Percentiles rank a stretch among this genome's conserved stretches.
Conservation (phyloP, 2,797 vertebrate genomes). For the Chlorospingus flavigularis region DNA sequence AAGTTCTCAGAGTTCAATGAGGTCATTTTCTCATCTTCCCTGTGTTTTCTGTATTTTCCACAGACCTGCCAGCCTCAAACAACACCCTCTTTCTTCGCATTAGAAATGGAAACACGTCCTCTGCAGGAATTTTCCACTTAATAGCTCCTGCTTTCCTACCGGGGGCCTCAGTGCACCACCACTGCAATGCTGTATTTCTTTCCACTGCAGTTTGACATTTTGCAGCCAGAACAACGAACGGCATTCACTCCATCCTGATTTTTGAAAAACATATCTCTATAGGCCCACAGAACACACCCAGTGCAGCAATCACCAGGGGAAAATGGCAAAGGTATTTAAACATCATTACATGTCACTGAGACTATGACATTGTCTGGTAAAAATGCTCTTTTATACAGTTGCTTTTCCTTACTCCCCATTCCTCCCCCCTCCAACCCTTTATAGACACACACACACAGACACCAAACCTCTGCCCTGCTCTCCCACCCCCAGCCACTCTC, state of each 20-base stretch:
- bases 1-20: constrained; percentile 75
- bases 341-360: constrained; percentile 17
- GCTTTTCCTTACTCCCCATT: neutral
- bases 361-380: constrained; percentile 1
- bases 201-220: constrained; percentile 79
- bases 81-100: constrained; percentile 82
- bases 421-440: neutral
- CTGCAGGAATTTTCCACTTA: constrained; percentile 85
- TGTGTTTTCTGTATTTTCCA: constrained; percentile 79
- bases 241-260: constrained; percentile 72
- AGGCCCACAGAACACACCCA: constrained; percentile 26
- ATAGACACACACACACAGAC: neutral
- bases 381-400: neutral
- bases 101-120: constrained; percentile 82
- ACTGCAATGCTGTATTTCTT: constrained; percentile 82
- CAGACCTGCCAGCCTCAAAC: constrained; percentile 77
- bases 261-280: neutral
- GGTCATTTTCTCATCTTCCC: constrained; percentile 80
- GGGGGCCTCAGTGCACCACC: constrained; percentile 77
- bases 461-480: neutral
- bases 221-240: constrained; percentile 75
- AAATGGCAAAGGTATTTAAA: constrained; percentile 45
- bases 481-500: neutral
- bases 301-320: constrained; percentile 18
- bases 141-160: constrained; percentile 75